Conservation (phyloP, 2,888 invertebrate species). For the Anoplius nigerrimus region DNA sequence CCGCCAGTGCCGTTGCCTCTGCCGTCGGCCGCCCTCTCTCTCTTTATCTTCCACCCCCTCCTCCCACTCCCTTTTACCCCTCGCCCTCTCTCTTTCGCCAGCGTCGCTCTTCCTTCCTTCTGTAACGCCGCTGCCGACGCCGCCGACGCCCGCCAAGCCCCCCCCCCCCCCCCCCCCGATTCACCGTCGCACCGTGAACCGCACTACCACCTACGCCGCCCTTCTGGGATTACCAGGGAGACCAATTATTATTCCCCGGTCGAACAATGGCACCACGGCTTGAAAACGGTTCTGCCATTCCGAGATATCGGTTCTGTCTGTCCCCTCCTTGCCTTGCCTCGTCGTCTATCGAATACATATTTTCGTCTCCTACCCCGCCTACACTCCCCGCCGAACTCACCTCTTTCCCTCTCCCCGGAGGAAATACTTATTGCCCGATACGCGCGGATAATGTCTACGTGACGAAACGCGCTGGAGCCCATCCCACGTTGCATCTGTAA, state of each 20-base stretch:
- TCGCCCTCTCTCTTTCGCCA: slow-evolving; percentile 22
- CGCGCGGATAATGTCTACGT: slow-evolving; percentile 25
- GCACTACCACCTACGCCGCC: slow-evolving; percentile 20
- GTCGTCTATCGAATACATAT: slow-evolving; percentile 16
- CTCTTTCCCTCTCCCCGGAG: slow-evolving; percentile 1
- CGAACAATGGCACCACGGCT: slow-evolving; percentile 49
- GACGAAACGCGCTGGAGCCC: slow-evolving; percentile 1
- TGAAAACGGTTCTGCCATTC: slow-evolving; percentile 26
- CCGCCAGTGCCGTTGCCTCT: slow-evolving; percentile 16
- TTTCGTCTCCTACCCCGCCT: slow-evolving; percentile 19
- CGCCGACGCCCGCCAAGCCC: slow-evolving; percentile 15
- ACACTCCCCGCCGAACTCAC: slow-evolving; percentile 21
- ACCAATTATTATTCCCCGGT: slow-evolving; percentile 61
- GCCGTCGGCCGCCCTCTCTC: slow-evolving; percentile 19
- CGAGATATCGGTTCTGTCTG: slow-evolving; percentile 37
- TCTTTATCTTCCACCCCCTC: not conserved
- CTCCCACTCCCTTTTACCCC: not conserved
- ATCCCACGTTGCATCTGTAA: not conserved
- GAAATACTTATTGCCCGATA: slow-evolving; percentile 33
- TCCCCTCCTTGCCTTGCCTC: slow-evolving; percentile 16
- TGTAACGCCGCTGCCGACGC: slow-evolving; percentile 17
- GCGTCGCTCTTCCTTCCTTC: slow-evolving; percentile 27
- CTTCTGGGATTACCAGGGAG: slow-evolving; percentile 54
- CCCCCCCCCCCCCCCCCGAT: slow-evolving; percentile 19
- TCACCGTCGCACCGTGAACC: slow-evolving; percentile 22